Evolutionary conservation across 2,888 invertebrate species (phyloP).

Genomic region (Calameuta idolon): DNA sequence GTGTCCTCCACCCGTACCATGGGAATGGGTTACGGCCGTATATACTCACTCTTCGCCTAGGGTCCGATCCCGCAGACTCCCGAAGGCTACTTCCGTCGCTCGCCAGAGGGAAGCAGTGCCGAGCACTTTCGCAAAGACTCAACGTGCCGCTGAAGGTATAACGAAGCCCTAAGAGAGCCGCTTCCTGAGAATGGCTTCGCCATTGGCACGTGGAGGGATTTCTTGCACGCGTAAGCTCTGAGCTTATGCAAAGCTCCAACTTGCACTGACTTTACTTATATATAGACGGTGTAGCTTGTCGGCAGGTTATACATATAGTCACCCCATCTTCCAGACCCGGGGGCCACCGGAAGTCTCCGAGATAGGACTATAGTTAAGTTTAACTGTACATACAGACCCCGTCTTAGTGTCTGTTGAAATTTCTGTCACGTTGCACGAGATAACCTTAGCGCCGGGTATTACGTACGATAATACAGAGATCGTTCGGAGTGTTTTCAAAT

Average conservation of each 20-base stretch:
- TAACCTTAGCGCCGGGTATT: not conserved
- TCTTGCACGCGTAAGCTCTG: slow-evolving; percentile 38
- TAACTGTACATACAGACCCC: not conserved
- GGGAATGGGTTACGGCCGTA: not conserved
- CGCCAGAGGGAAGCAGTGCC: not conserved
- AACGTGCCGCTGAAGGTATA: not conserved
- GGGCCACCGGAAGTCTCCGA: not conserved
- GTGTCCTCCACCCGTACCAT: not conserved
- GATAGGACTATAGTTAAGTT: not conserved
- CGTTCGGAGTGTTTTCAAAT: not conserved
- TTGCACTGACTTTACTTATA: slow-evolving; percentile 19
- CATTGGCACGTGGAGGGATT: slow-evolving; percentile 10
- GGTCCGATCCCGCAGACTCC: not conserved
- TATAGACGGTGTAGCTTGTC: not conserved
- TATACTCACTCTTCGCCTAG: not conserved
- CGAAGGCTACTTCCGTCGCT: not conserved
- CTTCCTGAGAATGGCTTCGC: not conserved
- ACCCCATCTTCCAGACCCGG: not conserved
- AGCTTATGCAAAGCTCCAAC: slow-evolving; percentile 40
- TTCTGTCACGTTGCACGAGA: not conserved
- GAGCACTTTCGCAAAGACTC: not conserved
- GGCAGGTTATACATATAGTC: not conserved
- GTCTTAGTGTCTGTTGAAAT: not conserved
- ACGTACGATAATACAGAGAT: not conserved
- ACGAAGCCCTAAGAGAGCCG: not conserved